These are phyloP conservation scores for Gandaritis pyraliata DNA, from an alignment of 2,888 invertebrate species.

Conservation along the genomic window DNA sequence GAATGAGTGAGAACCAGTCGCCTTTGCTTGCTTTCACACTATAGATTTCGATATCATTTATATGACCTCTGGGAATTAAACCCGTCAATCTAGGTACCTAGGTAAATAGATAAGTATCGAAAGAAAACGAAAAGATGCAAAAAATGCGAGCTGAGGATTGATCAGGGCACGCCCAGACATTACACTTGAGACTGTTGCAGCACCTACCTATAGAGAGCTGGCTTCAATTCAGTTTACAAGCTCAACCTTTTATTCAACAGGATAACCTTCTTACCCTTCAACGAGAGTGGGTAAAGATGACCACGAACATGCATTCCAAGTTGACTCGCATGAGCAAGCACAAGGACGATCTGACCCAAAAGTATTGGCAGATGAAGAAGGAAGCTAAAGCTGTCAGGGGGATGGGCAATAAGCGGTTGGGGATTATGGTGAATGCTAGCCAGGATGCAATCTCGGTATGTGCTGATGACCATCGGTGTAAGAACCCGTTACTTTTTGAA, in stretches of 20 bases:
- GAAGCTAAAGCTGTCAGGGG: conserved; percentile 79
- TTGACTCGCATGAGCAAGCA: conserved; percentile 73
- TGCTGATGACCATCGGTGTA: background rate
- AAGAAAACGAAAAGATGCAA: too few species aligned
- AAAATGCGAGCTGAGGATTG: too few species aligned
- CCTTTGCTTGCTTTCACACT: too few species aligned
- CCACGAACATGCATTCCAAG: conserved; percentile 71
- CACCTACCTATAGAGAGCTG: background rate
- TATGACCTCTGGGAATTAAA: too few species aligned
- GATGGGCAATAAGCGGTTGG: conserved; percentile 82
- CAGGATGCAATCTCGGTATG: conserved; percentile 82
- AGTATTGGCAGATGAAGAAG: conserved; percentile 79
- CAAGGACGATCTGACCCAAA: conserved; percentile 76
- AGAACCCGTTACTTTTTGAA: too few species aligned
- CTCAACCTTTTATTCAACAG: conserved; percentile 44
- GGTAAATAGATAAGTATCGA: too few species aligned
- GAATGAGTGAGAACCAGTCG: too few species aligned
- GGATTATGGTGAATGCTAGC: conserved; percentile 85
- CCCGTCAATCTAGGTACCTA: too few species aligned
- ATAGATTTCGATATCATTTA: too few species aligned
- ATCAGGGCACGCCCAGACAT: too few species aligned
- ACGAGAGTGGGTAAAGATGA: conserved; percentile 76
- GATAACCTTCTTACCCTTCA: conserved; percentile 73
- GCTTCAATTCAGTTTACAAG: background rate
- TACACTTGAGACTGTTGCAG: background rate